Conservation (phyloP, 2,888 invertebrate genomes). For the Oscheius sp. region DNA sequence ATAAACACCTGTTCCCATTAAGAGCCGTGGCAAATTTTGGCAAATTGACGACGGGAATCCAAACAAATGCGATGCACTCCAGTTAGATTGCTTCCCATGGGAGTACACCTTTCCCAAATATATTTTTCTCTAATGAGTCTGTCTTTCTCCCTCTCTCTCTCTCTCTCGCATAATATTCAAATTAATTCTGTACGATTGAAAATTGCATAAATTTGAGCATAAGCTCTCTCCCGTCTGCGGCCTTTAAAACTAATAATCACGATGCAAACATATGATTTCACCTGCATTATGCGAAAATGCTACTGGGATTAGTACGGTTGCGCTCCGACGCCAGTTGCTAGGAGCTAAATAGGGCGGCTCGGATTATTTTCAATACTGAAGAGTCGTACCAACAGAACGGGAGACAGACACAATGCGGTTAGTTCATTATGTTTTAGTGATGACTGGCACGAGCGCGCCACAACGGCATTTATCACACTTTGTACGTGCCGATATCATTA, state of each 20-base stretch:
- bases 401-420: too few relatives aligned
- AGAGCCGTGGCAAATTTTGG: conserved; percentile 9
- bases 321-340: background rate
- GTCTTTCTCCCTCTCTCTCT: background rate
- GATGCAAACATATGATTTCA: too few relatives aligned
- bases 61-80: conserved; percentile 24
- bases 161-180: too few relatives aligned
- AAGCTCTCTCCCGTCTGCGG: too few relatives aligned
- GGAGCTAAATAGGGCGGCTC: background rate
- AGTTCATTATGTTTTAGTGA: too few relatives aligned
- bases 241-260: too few relatives aligned
- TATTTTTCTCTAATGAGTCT: background rate
- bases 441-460: too few relatives aligned
- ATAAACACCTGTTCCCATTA: conserved; percentile 20
- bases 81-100: conserved; percentile 9
- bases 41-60: conserved; percentile 22
- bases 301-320: background rate
- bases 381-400: background rate
- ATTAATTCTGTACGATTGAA: too few relatives aligned
- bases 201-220: too few relatives aligned
- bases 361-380: background rate
- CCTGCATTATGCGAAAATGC: background rate
- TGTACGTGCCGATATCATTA: too few relatives aligned
- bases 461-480: too few relatives aligned
- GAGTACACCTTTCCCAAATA: conserved; percentile 7